These are phyloP conservation scores for Eurytoma californica DNA, from an alignment of 2,888 invertebrate genomes.

Conservation along the genomic window DNA sequence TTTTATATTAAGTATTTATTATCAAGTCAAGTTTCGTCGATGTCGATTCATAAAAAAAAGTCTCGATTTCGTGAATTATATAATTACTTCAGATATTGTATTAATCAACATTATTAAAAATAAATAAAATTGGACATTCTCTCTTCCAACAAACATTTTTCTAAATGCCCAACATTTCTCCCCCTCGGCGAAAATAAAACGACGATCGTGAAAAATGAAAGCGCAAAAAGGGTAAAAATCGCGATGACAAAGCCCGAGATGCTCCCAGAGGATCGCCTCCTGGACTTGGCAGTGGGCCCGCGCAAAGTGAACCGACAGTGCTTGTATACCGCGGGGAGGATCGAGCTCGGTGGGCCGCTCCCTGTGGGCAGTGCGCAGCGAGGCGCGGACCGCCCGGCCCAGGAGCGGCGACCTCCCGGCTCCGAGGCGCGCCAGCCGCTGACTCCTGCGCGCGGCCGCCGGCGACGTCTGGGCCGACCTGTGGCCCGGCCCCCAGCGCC, in stretches of 20 bases:
- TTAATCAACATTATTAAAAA: no score
- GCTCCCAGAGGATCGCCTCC: background rate
- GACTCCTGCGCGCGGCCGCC: constrained; percentile 38
- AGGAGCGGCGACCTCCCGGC: constrained; percentile 39
- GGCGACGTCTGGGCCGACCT: constrained; percentile 52
- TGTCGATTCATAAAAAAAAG: no score
- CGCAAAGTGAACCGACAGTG: background rate
- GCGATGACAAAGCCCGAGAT: background rate
- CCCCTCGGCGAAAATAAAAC: no score
- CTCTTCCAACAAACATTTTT: no score
- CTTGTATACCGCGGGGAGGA: constrained; percentile 50
- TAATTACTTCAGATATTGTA: no score
- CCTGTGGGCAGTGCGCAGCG: constrained; percentile 20
- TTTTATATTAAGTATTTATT: no score
- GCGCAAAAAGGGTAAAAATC: no score
- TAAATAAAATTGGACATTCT: no score
- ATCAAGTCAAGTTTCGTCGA: no score
- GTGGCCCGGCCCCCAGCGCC: constrained; percentile 12
- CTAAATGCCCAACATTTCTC: no score
- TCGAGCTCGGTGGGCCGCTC: constrained; percentile 30
- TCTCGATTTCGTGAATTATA: no score
- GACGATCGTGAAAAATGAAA: no score
- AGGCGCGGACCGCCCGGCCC: constrained; percentile 28
- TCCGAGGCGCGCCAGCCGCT: background rate
- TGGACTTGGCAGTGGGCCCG: background rate